Base-by-base conservation (phyloP, 1,140 invertebrate species). In the Drosophila oshimai region DNA sequence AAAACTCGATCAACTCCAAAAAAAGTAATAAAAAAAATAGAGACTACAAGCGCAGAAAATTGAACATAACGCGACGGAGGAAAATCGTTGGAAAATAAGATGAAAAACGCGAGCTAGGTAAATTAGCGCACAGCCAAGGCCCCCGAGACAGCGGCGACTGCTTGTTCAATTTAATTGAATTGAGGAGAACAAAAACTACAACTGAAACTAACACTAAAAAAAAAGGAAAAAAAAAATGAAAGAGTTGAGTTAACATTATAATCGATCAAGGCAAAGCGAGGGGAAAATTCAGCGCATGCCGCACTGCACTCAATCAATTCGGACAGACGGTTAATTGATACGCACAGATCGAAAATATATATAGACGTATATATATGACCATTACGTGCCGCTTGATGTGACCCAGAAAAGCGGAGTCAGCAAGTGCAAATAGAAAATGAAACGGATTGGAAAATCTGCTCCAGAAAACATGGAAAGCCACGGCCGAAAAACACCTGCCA, bases 81-180 rank as follows among this genome's bases (percentile, higher is more conserved):
- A 70, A 68, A 80, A 65, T 65, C 46, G 54, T 31, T 39, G 58
- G 41, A 51, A 67, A 70, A 58, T 50, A 51, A 39, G 44, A 28
- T 60, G 51, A 44, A 61, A 69, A 73, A 68, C 71, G 29, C 54
- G 47, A 83, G 69, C 81, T 84, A 70, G 58, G 54, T 41, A 64
- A 84, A 84, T 84, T 86, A 84, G 74, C 72, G 71, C 79, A 80
- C 45, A 76, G 76, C 54, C 37, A 80, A 81, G 72, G 72, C 77
- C 60, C 77, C 68, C 58, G 46, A 61, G 70, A 69, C 75, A 64
- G 53, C 55, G 39, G 54, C 29, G 31, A 31, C 24, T 36, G 81
- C 80, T 86, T 86, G 81, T 87, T 87, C 81, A 62, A 62, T 87
- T 81, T 83, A 87, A 87, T 87, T 87, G 81, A 87, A 86, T 80